A percentile compares a stretch with the other conserved stretches of the same genome.
Evolutionary conservation across 2,888 invertebrate genomes (phyloP).

Genomic region (Machimus rusticus): DNA sequence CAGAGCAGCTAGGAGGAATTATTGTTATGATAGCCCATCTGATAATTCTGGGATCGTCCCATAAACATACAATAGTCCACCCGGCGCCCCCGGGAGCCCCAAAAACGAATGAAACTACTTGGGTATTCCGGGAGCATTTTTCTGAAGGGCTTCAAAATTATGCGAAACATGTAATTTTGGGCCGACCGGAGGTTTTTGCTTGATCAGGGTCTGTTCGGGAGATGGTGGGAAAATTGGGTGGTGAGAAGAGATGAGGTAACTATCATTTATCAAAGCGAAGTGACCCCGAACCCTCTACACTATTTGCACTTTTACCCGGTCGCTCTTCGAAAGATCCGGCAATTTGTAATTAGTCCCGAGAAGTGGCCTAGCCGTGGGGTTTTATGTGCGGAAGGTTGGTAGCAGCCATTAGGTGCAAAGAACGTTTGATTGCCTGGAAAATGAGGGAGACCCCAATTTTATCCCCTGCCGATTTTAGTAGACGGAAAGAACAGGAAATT

Average conservation of each 20-base stretch:
- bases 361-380: neutral
- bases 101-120: neutral
- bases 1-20: neutral
- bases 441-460: neutral
- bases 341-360: constrained; percentile 27
- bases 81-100: neutral
- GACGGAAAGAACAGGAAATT: neutral
- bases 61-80: neutral
- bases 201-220: neutral
- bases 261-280: neutral
- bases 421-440: neutral
- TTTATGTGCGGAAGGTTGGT: neutral
- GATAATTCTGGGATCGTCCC: neutral
- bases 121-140: neutral
- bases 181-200: neutral
- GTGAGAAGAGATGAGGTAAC: neutral
- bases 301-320: neutral
- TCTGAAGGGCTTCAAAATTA: neutral
- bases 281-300: neutral
- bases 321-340: neutral
- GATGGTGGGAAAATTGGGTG: neutral
- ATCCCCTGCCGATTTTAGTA: neutral
- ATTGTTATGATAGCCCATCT: neutral
- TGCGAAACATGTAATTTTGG: neutral
- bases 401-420: neutral